A percentile compares a stretch with the other conserved stretches of the same genome.
Conservation (phyloP, 2,888 invertebrate genomes). For the Plutella xylostella region DNA sequence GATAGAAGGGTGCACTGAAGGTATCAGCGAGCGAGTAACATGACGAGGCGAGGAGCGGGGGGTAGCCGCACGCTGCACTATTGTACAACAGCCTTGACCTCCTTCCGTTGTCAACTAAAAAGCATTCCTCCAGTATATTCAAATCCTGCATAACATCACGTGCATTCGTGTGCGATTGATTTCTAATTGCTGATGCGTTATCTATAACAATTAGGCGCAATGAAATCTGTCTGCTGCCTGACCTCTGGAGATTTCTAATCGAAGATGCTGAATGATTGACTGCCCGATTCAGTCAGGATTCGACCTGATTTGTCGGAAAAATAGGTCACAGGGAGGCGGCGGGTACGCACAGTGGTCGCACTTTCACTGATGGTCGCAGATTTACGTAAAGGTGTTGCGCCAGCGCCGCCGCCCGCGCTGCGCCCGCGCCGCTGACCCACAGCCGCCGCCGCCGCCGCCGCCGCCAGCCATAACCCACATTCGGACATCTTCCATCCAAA, state of each 20-base stretch:
- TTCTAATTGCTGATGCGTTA: no score
- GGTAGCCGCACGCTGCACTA: no score
- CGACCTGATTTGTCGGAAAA: background rate
- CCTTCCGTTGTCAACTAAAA: conserved; percentile 24
- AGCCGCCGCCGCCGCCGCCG: conserved; percentile 64
- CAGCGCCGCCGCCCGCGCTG: conserved; percentile 37
- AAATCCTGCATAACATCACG: background rate
- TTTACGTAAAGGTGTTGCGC: conserved; percentile 68
- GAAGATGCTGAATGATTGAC: no score
- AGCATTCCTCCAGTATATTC: background rate
- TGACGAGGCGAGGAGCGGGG: no score
- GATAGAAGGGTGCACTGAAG: no score
- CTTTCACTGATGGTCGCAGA: conserved; percentile 50
- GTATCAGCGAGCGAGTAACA: no score
- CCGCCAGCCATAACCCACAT: conserved; percentile 32
- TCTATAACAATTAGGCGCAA: no score
- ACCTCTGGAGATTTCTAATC: no score
- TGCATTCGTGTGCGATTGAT: background rate
- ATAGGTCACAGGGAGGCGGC: conserved; percentile 4
- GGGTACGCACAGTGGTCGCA: conserved; percentile 30
- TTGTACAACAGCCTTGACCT: conserved; percentile 54
- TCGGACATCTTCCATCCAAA: conserved; percentile 15
- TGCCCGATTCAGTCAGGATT: no score
- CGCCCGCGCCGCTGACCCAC: conserved; percentile 8
- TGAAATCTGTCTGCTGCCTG: no score